Conservation (phyloP, 1,140 invertebrate species). For the Macrotrachela quadricornifera region DNA sequence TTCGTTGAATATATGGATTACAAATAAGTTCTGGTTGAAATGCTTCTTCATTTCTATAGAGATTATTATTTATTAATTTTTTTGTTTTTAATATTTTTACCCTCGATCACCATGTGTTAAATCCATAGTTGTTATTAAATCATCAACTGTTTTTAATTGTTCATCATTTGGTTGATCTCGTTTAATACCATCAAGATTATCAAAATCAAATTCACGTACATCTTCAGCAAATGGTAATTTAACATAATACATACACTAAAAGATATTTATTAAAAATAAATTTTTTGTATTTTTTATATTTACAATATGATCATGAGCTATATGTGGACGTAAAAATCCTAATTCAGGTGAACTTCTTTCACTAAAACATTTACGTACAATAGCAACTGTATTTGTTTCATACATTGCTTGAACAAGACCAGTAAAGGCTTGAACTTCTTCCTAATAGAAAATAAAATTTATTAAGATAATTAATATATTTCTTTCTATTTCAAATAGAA, state of each 20-base stretch:
- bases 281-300: too few species aligned
- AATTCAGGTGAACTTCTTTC: neutral
- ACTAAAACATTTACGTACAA: neutral
- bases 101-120: slow-evolving; percentile 10
- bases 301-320: slow-evolving; percentile 14
- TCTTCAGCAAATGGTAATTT: neutral
- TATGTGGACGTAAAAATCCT: neutral
- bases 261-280: neutral
- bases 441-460: neutral
- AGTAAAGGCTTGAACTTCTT: slow-evolving; percentile 24
- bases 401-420: slow-evolving; percentile 21
- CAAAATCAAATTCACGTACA: slow-evolving; percentile 2
- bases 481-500: too few species aligned
- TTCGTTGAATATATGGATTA: slow-evolving; percentile 29
- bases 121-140: slow-evolving; percentile 31
- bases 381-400: neutral
- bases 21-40: slow-evolving; percentile 27
- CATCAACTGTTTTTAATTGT: slow-evolving; percentile 27
- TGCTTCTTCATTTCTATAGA: slow-evolving; percentile 13
- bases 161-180: slow-evolving; percentile 17
- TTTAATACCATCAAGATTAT: slow-evolving; percentile 9
- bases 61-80: neutral
- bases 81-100: neutral
- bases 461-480: too few species aligned
- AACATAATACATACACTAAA: neutral